These are phyloP conservation scores for Physella acuta DNA, from an alignment of 1,140 invertebrate genomes.

Conservation along the genomic window DNA sequence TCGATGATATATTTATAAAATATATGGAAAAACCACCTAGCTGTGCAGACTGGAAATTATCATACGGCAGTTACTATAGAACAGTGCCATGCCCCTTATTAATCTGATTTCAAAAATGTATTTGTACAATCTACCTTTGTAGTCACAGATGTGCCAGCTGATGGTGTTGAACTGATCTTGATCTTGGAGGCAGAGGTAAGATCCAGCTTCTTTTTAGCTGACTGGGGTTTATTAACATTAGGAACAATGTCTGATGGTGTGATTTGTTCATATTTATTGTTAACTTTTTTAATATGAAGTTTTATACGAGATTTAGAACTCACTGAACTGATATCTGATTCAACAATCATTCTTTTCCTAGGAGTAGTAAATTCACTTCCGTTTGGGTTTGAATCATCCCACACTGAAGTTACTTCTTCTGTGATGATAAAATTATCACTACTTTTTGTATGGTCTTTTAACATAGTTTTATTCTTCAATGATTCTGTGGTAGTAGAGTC, in stretches of 20 bases:
- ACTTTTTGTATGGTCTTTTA: neutral
- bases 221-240: no score
- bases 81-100: no score
- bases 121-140: neutral
- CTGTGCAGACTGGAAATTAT: no score
- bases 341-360: conserved; percentile 13
- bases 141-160: neutral
- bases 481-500: conserved; percentile 26
- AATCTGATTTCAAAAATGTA: no score
- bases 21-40: neutral
- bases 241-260: neutral
- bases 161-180: neutral
- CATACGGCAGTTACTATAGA: no score
- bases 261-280: neutral
- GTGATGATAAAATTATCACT: neutral
- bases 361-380: conserved; percentile 29
- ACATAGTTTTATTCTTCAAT: conserved; percentile 13
- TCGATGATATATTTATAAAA: neutral
- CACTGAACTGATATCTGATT: neutral
- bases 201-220: conserved; percentile 10
- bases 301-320: neutral
- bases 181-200: neutral
- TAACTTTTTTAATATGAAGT: neutral
- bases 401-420: conserved; percentile 40
- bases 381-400: conserved; percentile 47